These are phyloP conservation scores for Probaryconus sp. DNA, from an alignment of 1,140 invertebrate species.

Conservation along the genomic window DNA sequence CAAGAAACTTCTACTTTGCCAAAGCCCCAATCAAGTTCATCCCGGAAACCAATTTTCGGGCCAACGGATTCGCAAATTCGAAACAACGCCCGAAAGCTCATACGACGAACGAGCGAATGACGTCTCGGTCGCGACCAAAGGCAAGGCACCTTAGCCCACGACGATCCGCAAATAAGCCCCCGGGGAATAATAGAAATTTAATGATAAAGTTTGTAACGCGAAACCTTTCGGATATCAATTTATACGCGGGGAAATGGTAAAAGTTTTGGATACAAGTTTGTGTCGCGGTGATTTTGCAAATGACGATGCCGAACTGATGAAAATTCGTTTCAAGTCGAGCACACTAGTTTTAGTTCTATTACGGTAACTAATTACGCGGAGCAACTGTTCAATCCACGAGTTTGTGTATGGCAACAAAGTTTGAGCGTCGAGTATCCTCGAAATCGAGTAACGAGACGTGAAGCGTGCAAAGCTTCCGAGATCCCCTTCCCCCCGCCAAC, in stretches of 20 bases:
- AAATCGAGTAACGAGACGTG: slow-evolving; percentile 62
- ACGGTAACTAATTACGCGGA: slow-evolving; percentile 57
- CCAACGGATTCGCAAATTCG: no score
- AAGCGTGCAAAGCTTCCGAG: slow-evolving; percentile 34
- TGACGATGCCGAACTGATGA: slow-evolving; percentile 58
- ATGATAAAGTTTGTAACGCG: slow-evolving; percentile 30
- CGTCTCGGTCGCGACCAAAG: no score
- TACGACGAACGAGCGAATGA: no score
- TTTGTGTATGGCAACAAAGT: slow-evolving; percentile 58
- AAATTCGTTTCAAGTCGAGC: slow-evolving; percentile 61
- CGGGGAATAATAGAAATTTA: slow-evolving; percentile 62
- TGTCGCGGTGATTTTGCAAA: slow-evolving; percentile 54
- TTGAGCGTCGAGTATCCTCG: slow-evolving; percentile 47
- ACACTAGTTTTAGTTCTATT: slow-evolving; percentile 60
- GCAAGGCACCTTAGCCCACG: no score
- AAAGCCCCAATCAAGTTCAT: not conserved
- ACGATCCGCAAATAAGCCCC: no score
- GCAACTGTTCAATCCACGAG: slow-evolving; percentile 62
- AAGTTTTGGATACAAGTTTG: slow-evolving; percentile 52
- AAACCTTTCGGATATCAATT: slow-evolving; percentile 41
- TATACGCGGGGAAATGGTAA: slow-evolving; percentile 35
- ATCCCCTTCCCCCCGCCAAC: not conserved
- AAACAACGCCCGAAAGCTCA: no score
- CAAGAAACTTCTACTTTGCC: slow-evolving; percentile 31
- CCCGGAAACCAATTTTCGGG: no score